These are phyloP conservation scores for Entomobrya proxima DNA, from an alignment of 2,888 invertebrate species.

Conservation along the genomic window DNA sequence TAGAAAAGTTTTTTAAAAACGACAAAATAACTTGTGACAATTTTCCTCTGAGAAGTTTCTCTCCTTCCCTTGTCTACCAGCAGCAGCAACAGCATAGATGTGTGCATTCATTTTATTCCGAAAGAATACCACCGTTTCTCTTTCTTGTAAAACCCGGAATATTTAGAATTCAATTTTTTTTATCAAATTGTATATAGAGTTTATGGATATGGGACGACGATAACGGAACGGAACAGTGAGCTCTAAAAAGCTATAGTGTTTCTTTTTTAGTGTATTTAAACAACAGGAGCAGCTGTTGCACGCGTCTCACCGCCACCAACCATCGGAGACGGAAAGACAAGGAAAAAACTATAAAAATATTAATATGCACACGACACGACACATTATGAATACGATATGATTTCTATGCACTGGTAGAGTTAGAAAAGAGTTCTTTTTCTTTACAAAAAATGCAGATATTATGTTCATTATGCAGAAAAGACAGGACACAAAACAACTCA, in stretches of 20 bases:
- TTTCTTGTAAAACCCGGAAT: neutral
- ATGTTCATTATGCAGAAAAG: constrained; percentile 26
- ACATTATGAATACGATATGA: constrained; percentile 34
- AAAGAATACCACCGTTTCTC: neutral
- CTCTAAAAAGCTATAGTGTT: neutral
- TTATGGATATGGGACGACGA: neutral
- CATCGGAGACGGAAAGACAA: neutral
- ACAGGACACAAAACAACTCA: constrained; percentile 39
- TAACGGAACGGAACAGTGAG: constrained; percentile 28
- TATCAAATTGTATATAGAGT: neutral
- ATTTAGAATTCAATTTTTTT: neutral
- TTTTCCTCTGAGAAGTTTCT: constrained; percentile 33
- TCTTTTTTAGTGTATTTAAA: constrained; percentile 24
- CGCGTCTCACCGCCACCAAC: constrained; percentile 38
- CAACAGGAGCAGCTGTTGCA: constrained; percentile 61
- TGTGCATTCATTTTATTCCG: neutral
- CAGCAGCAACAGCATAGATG: neutral
- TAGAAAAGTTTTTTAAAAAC: neutral
- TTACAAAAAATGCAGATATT: constrained; percentile 3
- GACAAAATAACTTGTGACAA: constrained; percentile 36
- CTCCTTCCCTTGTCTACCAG: neutral
- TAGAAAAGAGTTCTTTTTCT: neutral
- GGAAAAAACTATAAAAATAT: constrained; percentile 42
- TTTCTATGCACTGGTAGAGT: constrained; percentile 20
- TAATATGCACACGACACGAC: constrained; percentile 55